These are phyloP conservation scores for Procavia capensis DNA, from an alignment of 2,113 vertebrate species.

Conservation along the genomic window DNA sequence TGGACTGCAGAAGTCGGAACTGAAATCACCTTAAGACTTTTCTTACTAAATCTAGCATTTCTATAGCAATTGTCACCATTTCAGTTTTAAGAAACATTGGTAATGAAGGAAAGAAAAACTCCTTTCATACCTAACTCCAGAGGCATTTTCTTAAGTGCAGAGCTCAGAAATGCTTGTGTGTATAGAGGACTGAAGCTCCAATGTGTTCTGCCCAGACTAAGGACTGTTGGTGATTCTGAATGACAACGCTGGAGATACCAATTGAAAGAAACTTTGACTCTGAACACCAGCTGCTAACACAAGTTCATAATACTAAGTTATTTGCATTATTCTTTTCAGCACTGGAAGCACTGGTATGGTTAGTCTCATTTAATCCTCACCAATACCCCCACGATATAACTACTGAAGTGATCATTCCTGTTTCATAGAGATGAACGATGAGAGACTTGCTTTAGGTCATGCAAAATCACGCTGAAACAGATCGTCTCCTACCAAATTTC, in stretches of 20 bases:
- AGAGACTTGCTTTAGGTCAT: neutral
- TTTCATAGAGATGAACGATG: neutral
- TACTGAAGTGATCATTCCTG: neutral
- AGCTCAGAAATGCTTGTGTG: neutral
- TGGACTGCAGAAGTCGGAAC: slow-evolving; percentile 44
- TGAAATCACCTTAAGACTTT: slow-evolving; percentile 44
- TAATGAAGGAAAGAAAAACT: slow-evolving; percentile 32
- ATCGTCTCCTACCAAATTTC: neutral
- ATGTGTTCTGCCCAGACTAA: neutral
- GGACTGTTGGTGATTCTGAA: neutral
- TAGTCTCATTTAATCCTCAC: neutral
- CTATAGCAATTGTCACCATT: slow-evolving; percentile 78
- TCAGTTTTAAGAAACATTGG: slow-evolving; percentile 47
- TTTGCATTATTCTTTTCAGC: neutral
- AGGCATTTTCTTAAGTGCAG: slow-evolving; percentile 50
- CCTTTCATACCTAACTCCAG: neutral
- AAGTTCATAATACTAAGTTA: neutral
- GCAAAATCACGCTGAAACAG: neutral
- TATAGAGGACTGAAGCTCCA: neutral
- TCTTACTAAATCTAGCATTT: slow-evolving; percentile 78
- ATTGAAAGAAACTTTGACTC: neutral
- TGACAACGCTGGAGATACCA: neutral
- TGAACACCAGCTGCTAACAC: neutral
- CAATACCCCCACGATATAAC: neutral
- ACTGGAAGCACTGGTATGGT: neutral